phyloP scores from a whole-genome alignment of 2,113 vertebrate species.

The Todiramphus saurophagus region DNA sequence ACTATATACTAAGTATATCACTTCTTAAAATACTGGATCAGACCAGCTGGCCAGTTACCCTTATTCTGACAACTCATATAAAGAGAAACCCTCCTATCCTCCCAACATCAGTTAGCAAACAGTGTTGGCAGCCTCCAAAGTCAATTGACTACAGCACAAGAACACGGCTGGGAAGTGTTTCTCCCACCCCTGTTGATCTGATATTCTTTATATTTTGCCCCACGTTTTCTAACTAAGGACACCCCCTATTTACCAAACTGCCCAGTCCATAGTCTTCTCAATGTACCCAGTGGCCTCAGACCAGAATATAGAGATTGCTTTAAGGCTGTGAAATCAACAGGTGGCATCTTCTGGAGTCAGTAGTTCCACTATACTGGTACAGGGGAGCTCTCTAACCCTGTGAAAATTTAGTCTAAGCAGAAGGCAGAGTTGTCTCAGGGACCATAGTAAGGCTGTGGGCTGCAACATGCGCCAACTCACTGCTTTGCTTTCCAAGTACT shows the following conservation, averaged over 20 bases:
- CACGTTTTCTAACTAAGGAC: background rate
- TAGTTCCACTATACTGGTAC: background rate
- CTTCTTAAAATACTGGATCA: background rate
- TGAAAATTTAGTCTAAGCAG: background rate
- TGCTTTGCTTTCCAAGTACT: accelerated
- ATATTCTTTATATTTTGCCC: background rate
- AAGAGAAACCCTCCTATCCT: background rate
- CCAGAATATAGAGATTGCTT: background rate
- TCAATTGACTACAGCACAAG: background rate
- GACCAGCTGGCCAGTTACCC: background rate
- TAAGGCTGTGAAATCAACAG: background rate
- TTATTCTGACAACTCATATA: background rate
- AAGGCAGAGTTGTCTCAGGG: background rate
- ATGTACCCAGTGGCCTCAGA: background rate
- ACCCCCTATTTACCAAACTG: background rate
- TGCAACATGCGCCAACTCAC: background rate
- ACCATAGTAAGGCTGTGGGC: background rate
- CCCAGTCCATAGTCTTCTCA: accelerated
- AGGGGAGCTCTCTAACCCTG: background rate
- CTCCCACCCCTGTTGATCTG: background rate
- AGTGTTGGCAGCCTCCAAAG: background rate
- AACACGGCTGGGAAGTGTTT: background rate
- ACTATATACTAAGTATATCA: background rate
- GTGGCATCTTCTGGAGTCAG: background rate
- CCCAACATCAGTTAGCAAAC: background rate